Evolutionary conservation across 2,797 vertebrate species (phyloP), one percentile per base, ranked within the genome.

Genomic region (Sebastes oblongus): DNA sequence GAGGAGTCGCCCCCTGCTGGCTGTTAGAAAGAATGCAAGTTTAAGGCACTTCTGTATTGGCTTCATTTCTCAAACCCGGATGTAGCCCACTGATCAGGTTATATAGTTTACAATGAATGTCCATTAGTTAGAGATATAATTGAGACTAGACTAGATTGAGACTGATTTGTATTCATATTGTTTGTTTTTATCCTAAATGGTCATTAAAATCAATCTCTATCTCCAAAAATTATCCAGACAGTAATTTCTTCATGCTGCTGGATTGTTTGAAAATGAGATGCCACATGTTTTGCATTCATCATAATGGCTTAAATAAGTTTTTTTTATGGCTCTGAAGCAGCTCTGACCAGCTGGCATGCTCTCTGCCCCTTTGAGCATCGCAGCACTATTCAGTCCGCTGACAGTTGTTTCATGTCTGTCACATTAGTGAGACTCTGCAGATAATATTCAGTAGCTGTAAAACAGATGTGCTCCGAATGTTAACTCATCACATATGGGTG

Each of bases 371-470:
- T 32, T 78, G 62, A 78, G 78, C 59, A 29, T 75, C 24, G 3
- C 65, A 54, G 65, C 62, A 39, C 66, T 27, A 14, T 74, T 68
- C 42, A 79, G 78, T 69, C 42, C 11, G 8, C 74, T 69, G 71
- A 84, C 86, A 83, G 65, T 83, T 81, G 78, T 82, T 86, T 84
- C 75, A 72, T 56, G 68, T 86, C 80, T 39, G 76, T 85, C 82
- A 83, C 81, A 84, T 81, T 66, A 61, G 56, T 54, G 13, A 71
- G 24, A 81, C 69, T 75, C 76, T 81, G 81, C 69, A 79, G 58
- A 86, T 79, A 83, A 81, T 73, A 59, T 84, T 55, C 42, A 71
- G 36, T 83, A 46, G 77, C 78, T 86, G 82, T 64, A 85, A 86
- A 87, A 83, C 82, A 86, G 81, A 91, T 85, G 80, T 77, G 74